These are phyloP conservation scores for Semaprochilodus insignis DNA, from an alignment of 2,797 vertebrate species.

Conservation along the genomic window DNA sequence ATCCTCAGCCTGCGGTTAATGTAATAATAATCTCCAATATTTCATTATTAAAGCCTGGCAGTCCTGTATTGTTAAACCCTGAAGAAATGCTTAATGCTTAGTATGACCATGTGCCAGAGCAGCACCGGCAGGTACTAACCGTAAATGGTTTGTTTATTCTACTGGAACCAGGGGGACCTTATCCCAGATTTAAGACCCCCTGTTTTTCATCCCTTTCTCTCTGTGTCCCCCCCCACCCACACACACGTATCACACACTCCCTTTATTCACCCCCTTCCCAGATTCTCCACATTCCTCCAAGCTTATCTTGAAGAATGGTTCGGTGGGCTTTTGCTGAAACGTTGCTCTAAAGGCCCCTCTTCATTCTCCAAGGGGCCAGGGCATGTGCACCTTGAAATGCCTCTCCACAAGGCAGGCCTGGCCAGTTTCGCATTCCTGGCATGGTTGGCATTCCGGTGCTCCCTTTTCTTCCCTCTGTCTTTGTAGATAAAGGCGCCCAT, in stretches of 20 bases:
- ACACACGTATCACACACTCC: conserved; percentile 46
- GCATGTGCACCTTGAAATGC: conserved; percentile 79
- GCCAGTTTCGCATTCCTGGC: conserved; percentile 80
- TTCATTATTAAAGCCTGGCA: conserved; percentile 33
- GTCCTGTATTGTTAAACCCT: conserved; percentile 16
- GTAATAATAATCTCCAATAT: conserved; percentile 13
- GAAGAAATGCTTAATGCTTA: conserved; percentile 19
- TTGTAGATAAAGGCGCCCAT: conserved; percentile 69
- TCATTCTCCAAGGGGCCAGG: conserved; percentile 68
- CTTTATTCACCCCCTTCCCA: conserved; percentile 61
- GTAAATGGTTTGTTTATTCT: conserved; percentile 48
- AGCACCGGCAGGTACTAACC: conserved; percentile 37
- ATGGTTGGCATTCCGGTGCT: conserved; percentile 74
- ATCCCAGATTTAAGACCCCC: conserved; percentile 57
- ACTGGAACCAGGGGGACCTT: conserved; percentile 44
- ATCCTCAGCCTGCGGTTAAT: neutral
- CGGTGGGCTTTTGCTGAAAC: conserved; percentile 74
- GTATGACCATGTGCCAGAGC: conserved; percentile 37
- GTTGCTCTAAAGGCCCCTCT: conserved; percentile 76
- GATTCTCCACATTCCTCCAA: conserved; percentile 85
- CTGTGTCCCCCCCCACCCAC: conserved; percentile 39
- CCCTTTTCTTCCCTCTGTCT: conserved; percentile 47
- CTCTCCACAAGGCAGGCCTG: conserved; percentile 73
- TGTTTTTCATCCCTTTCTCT: conserved; percentile 55
- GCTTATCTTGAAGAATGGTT: conserved; percentile 86